Evolutionary conservation across 1,140 invertebrate species (phyloP).

Genomic region (Schlechtendalia chinensis): DNA sequence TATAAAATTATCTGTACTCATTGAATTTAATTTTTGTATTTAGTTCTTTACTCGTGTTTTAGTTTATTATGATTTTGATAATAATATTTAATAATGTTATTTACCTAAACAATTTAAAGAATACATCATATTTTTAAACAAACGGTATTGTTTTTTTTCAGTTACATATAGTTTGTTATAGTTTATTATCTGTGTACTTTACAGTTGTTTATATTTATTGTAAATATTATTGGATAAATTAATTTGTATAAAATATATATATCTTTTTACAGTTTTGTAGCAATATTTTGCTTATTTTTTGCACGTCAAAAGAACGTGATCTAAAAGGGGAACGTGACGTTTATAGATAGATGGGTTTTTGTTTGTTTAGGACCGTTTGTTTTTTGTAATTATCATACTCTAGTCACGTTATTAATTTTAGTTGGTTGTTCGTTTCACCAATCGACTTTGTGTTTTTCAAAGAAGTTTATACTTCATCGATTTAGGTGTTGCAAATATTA

Average conservation of each 20-base stretch:
- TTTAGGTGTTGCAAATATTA: neutral
- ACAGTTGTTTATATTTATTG: neutral
- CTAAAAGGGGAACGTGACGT: conserved; percentile 20
- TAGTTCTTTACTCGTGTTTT: no score
- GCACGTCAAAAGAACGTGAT: conserved; percentile 31
- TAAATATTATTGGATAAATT: neutral
- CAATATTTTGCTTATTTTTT: conserved; percentile 2
- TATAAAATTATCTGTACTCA: no score
- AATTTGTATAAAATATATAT: neutral
- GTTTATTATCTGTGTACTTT: no score
- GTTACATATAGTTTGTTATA: no score
- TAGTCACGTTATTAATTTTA: conserved; percentile 40
- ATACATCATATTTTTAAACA: no score
- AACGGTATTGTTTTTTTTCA: no score
- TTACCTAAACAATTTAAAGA: no score
- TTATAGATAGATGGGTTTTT: conserved; percentile 19
- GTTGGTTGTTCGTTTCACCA: conserved; percentile 1
- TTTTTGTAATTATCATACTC: conserved; percentile 38
- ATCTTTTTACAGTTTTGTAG: neutral
- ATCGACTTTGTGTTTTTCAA: conserved; percentile 17
- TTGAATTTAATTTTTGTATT: no score
- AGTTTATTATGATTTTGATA: no score
- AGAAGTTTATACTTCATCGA: conserved; percentile 2
- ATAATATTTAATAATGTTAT: no score
- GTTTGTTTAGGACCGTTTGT: conserved; percentile 29